Base-by-base conservation (phyloP, 1,140 invertebrate genomes). In the Apis dorsata region DNA sequence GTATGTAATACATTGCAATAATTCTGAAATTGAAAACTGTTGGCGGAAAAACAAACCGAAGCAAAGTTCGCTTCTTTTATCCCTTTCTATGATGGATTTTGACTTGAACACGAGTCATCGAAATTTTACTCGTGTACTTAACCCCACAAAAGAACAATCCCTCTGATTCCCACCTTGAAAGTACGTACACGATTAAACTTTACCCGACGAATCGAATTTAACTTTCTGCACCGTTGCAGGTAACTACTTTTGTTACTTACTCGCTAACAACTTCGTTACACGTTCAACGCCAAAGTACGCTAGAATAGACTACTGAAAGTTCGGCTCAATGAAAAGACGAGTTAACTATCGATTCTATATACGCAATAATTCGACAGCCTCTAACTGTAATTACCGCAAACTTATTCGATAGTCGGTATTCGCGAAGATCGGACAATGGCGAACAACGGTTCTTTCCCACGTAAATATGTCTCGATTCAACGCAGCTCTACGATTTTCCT, bases 161-260 rank as follows among this genome's bases (percentile, higher is more conserved):
- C 69, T 85, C 83, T 82, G 78, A 76, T 71, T 78, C 63, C 81
- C 60, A 86, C 70, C 86, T 76, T 88, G 71, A 77, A 89, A 90
- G 78, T 90, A 90, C 91, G 91, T 90, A 89, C 88, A 81, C 91
- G 90, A 93, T 93, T 92, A 91, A 93, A 93, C 90, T 93, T 92
- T 91, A 78, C 86, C 83, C 83, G 88, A 83, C 81, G 89, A 92
- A 93, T 93, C 91, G 90, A 93, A 93, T 93, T 93, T 92, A 93
- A 93, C 92, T 93, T 93, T 92, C 87, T 83, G 83, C 84, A 81
- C 84, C 87, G 90, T 55, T 51, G 86, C 85, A 78, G 90, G 89
- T 92, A 93, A 93, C 86, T 93, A 92, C 89, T 92, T 91, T 91
- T 91, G 86, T 92, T 91, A 81, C 85, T 90, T 78, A 69, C 76